phyloP scores from a whole-genome alignment of 2,797 vertebrate genomes.

The Euthynnus affinis region DNA sequence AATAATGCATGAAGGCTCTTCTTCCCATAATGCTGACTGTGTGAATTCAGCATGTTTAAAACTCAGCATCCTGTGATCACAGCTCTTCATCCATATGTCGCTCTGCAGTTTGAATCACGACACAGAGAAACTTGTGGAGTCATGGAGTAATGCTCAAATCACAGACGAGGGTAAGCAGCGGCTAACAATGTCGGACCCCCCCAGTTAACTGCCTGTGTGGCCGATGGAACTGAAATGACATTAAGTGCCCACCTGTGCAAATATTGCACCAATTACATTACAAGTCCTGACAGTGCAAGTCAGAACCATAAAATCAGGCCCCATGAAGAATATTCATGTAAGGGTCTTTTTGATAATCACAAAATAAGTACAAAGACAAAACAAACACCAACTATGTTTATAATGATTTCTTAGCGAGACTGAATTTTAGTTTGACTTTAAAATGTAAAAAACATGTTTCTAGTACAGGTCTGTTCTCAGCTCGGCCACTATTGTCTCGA shows the following conservation, averaged over 20 bases:
- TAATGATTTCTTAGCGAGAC: neutral
- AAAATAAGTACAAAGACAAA: neutral
- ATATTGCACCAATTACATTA: neutral
- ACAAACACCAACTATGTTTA: neutral
- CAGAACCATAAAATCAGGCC: neutral
- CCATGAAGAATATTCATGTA: too few species aligned
- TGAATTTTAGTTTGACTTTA: neutral
- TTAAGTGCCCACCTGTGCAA: neutral
- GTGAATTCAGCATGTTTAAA: neutral
- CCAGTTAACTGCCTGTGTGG: neutral
- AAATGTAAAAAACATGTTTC: constrained; percentile 5
- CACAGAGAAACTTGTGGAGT: neutral
- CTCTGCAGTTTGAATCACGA: neutral
- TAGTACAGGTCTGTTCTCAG: neutral
- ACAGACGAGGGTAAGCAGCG: too few species aligned
- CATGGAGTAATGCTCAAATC: neutral
- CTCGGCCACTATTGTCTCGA: neutral
- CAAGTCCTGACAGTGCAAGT: neutral
- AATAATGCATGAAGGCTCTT: too few species aligned
- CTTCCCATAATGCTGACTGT: too few species aligned
- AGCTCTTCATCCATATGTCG: neutral
- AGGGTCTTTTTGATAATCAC: neutral
- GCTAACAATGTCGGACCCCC: too few species aligned
- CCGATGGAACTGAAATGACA: neutral
- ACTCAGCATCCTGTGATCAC: neutral